Base-by-base conservation (phyloP, 2,113 vertebrate genomes). In the Rhinolophus sinicus region DNA sequence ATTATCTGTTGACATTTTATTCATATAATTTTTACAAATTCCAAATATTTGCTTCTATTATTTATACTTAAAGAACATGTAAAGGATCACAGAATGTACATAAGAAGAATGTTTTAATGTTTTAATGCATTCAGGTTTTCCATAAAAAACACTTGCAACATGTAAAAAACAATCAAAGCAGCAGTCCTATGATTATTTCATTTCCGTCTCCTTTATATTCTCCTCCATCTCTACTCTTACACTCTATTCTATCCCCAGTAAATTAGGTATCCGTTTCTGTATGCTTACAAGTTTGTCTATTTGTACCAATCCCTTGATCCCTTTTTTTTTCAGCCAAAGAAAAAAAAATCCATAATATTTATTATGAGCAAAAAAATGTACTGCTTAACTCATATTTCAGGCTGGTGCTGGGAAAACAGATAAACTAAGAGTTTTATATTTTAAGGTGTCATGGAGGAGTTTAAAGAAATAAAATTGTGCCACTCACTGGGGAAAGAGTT, bases 371-470 rank as follows among this genome's bases (percentile, higher is more conserved):
- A 90, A 80, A 93, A 73, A 88, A 72, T 60, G 30, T 78, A 47
- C 18, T 85, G 4, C 30, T 90, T 93, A 81, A 40, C 26, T 95
- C 84, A 69, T 83, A 78, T 62, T 47, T 97, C 47, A 86, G 67
- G 56, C 50, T 83, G 9, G 22, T 86, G 26, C 40, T 94, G 6
- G 16, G 44, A 64, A 96, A 92, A 83, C 21, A 50, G 47, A 92
- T 92, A 94, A 94, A 72, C 13, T 82, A 94, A 92, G 30, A 69
- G 24, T 90, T 87, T 96, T 70, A 83, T 44, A 58, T 73, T 92
- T 67, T 72, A 78, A 73, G 40, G 26, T 67, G 10, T 35, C 26
- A 40, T 24, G 28, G 10, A 78, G 88, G 10, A 75, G 22, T 64
- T 83, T 70, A 75, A 70, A 2, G 30, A 75, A 82, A 73, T 73